phyloP scores from a whole-genome alignment of 2,797 vertebrate species.

The Denticeps clupeoides region DNA sequence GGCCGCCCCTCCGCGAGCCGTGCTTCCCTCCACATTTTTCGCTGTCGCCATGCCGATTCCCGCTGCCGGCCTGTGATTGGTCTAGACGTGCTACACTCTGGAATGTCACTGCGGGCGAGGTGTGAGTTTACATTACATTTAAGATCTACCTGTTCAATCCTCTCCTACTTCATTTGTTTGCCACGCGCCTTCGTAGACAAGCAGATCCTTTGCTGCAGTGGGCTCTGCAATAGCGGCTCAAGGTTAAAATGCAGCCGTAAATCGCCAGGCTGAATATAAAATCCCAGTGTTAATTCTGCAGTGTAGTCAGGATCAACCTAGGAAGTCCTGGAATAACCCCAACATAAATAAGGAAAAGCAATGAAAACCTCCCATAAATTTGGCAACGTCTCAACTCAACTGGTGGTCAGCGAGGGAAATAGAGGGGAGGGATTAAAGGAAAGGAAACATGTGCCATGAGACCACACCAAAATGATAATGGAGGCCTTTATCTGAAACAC shows the following conservation, averaged over 20 bases:
- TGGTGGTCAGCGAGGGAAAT: conserved; percentile 49
- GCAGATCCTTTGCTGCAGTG: too few relatives aligned
- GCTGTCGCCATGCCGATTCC: too few relatives aligned
- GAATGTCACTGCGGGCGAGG: conserved; percentile 29
- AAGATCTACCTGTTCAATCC: conserved; percentile 20
- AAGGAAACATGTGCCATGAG: conserved; percentile 13
- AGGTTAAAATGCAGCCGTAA: conserved; percentile 1
- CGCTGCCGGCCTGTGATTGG: conserved; percentile 31
- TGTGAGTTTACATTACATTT: conserved; percentile 29
- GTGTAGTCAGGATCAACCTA: conserved; percentile 43
- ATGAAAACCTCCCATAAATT: conserved; percentile 46
- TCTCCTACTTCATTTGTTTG: conserved; percentile 12
- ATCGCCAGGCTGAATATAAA: conserved; percentile 20
- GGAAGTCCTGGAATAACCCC: conserved; percentile 51
- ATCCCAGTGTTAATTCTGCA: conserved; percentile 46
- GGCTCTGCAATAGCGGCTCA: neutral
- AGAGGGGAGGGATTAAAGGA: conserved; percentile 24
- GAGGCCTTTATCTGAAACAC: conserved; percentile 5
- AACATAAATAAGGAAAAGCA: conserved; percentile 48
- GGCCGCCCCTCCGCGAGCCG: too few relatives aligned
- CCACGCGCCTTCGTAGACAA: too few relatives aligned
- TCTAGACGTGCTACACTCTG: conserved; percentile 20
- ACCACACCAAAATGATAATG: conserved; percentile 21
- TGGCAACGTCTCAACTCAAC: conserved; percentile 49
- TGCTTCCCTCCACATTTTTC: too few relatives aligned